Evolutionary conservation across 2,797 vertebrate genomes (phyloP), one percentile per base, ranked within the genome.

Genomic region (Eulemur coronatus): DNA sequence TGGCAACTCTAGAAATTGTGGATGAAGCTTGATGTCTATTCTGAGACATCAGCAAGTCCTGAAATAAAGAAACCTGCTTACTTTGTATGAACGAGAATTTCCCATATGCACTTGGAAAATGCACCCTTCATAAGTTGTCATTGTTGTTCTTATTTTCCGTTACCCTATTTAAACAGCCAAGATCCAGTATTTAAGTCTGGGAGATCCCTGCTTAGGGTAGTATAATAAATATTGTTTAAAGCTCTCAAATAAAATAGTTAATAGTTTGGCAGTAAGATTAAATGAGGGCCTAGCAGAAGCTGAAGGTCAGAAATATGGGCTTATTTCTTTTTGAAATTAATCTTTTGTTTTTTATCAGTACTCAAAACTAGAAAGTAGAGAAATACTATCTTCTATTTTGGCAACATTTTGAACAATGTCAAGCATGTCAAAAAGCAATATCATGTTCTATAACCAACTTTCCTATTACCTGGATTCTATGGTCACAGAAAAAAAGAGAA

Each of bases 21-120:
- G 22, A 57, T 85, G 26, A 75, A 93, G 91, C 10, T 41, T 33
- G 9, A 3, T 33, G 10, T 89, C 41, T 89, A 48, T 30, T 50
- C 50, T 89, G 50, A 93, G 75, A 69, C 9, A 57, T 33, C 4
- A 26, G 48, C 57, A 94, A 85, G 33, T 81, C 67, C 69, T 81
- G 20, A 85, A 81, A 91, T 43, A 81, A 52, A 67, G n/a, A 89
- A 35, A 50, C 17, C 4, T 69, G 8, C 76, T 82, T 18, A 38
- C 35, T 59, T 81, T 92, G 28, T 78, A 92, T 69, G 95, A 93
- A 65, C 7, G 14, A 61, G 17, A 41, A 84, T 79, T 92, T 94
- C 55, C 73, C 67, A 84, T 80, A 63, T 63, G 15, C 10, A 43
- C 41, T 70, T 26, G 65, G 93, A 70, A 50, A 24, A 30, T 5